These are phyloP conservation scores for Emydura subglobosa DNA, from an alignment of 2,113 vertebrate species.

Conservation along the genomic window DNA sequence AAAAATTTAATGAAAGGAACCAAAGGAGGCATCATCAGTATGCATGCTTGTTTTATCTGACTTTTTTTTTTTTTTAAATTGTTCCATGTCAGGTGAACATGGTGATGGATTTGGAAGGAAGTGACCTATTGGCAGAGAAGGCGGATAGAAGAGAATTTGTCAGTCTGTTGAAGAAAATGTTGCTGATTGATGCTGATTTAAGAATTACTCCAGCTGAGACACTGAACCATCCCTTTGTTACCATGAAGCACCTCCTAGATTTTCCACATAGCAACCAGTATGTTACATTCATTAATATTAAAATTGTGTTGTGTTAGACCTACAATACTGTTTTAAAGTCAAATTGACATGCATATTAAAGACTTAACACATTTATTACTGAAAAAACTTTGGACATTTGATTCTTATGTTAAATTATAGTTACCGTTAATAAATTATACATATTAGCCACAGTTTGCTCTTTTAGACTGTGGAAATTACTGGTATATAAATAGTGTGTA, in stretches of 20 bases:
- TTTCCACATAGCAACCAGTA: conserved; percentile 99
- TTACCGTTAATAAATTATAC: no score
- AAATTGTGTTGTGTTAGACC: not conserved
- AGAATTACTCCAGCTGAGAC: conserved; percentile 93
- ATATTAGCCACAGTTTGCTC: no score
- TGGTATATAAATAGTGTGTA: not conserved
- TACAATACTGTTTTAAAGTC: not conserved
- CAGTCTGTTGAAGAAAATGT: conserved; percentile 96
- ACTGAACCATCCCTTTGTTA: conserved; percentile 95
- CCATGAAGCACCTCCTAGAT: conserved; percentile 98
- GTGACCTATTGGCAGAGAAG: conserved; percentile 96
- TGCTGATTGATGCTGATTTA: conserved; percentile 95
- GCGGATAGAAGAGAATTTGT: conserved; percentile 97
- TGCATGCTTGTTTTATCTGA: not conserved
- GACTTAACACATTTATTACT: not conserved
- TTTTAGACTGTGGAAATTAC: no score
- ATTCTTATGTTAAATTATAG: not conserved
- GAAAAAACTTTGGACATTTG: not conserved
- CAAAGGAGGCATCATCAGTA: not conserved
- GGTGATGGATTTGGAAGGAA: conserved; percentile 98
- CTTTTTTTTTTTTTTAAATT: conserved; percentile 36
- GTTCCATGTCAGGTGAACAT: conserved; percentile 91
- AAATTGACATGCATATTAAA: not conserved
- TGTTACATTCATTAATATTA: conserved; percentile 60
- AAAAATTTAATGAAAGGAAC: not conserved